Conservation (phyloP, 2,113 vertebrate species). For the Corapipo altera region DNA sequence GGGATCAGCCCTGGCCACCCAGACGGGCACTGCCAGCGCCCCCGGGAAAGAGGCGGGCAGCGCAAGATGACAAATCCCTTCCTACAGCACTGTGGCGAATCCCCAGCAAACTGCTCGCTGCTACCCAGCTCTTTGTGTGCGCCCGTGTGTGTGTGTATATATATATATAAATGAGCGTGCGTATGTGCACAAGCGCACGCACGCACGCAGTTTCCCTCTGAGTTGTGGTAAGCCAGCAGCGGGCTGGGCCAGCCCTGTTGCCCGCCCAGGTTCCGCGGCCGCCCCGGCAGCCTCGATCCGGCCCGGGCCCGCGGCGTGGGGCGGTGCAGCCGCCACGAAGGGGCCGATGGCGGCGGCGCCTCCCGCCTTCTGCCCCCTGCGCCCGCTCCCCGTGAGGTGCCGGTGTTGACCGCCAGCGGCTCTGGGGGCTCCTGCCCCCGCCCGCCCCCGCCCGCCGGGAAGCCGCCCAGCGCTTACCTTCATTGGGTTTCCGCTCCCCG, state of each 20-base stretch:
- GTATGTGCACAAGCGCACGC: constrained; percentile 21
- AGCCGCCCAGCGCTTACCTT: constrained; percentile 69
- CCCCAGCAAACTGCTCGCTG: background rate
- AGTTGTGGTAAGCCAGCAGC: background rate
- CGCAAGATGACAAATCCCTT: constrained; percentile 1
- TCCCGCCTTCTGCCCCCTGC: background rate
- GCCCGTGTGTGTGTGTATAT: background rate
- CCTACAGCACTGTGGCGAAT: background rate
- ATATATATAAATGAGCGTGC: background rate
- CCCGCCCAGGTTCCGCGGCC: background rate
- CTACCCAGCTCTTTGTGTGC: constrained; percentile 33
- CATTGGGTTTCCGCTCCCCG: constrained; percentile 68
- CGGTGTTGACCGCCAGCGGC: background rate
- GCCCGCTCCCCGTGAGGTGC: constrained; percentile 16
- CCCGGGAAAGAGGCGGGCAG: background rate
- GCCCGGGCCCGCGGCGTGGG: background rate
- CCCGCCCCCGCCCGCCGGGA: background rate
- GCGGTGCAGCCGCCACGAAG: background rate
- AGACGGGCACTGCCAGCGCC: background rate
- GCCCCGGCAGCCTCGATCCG: background rate
- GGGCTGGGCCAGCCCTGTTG: background rate
- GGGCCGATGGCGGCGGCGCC: background rate
- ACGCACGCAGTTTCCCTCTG: background rate
- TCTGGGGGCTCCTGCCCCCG: background rate
- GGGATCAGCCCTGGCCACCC: background rate